These are phyloP conservation scores for Macquaria ambigua DNA, from an alignment of 2,113 vertebrate species.

Conservation along the genomic window DNA sequence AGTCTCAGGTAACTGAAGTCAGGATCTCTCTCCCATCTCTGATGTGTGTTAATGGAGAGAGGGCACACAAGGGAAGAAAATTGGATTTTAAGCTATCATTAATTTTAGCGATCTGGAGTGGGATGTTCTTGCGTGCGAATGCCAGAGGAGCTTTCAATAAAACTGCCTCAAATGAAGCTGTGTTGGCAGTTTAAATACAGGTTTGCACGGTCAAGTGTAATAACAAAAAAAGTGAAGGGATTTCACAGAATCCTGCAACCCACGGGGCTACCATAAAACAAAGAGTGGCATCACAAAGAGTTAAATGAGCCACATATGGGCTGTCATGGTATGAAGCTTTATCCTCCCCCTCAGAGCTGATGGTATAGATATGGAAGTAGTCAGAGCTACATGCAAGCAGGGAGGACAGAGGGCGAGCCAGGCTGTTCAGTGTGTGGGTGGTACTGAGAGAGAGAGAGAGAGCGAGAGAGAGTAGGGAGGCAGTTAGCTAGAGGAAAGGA, in stretches of 20 bases:
- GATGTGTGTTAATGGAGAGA: constrained; percentile 44
- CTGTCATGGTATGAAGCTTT: constrained; percentile 50
- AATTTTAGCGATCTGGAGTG: constrained; percentile 27
- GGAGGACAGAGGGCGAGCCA: constrained; percentile 78
- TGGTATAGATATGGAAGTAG: constrained; percentile 73
- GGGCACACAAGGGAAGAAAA: constrained; percentile 35
- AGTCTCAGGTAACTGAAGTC: constrained; percentile 68
- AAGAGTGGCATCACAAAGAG: constrained; percentile 27
- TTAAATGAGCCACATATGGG: constrained; percentile 70
- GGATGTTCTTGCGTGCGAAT: constrained; percentile 9
- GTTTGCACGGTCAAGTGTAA: constrained; percentile 32
- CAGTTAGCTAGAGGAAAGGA: constrained; percentile 70
- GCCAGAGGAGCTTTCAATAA: constrained; percentile 8
- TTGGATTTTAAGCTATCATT: constrained; percentile 40
- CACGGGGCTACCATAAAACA: constrained; percentile 6
- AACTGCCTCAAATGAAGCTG: constrained; percentile 29
- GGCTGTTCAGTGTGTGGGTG: constrained; percentile 81
- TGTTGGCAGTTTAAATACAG: constrained; percentile 14
- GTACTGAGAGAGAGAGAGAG: constrained; percentile 56
- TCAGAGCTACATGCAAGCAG: constrained; percentile 59
- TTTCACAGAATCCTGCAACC: constrained; percentile 1
- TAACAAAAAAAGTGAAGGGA: constrained; percentile 10
- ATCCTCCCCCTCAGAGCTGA: constrained; percentile 72
- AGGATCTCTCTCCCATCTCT: constrained; percentile 49
- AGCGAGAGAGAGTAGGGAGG: constrained; percentile 48